Evolutionary conservation across 2,797 vertebrate species (phyloP).

Genomic region (Enteromius paludinosus): DNA sequence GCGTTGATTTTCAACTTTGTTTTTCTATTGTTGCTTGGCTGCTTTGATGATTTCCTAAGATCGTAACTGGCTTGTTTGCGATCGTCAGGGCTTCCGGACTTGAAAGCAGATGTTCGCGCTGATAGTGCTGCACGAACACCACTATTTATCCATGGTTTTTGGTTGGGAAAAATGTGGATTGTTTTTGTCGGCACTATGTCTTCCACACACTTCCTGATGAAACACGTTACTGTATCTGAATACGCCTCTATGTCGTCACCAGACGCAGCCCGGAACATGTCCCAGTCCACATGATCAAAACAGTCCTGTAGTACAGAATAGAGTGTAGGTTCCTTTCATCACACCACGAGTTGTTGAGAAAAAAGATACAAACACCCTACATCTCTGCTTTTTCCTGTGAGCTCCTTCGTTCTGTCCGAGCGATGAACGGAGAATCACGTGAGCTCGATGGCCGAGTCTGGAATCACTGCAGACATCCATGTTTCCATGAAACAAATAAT

Average conservation of each 20-base stretch:
- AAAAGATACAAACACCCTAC: too few relatives aligned
- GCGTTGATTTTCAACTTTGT: not conserved
- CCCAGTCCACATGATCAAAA: slow-evolving; percentile 39
- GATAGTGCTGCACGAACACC: too few relatives aligned
- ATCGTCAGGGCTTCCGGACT: not conserved
- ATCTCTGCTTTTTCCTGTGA: too few relatives aligned
- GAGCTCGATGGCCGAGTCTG: too few relatives aligned
- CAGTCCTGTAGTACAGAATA: slow-evolving; percentile 19
- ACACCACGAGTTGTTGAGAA: too few relatives aligned
- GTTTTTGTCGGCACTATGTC: not conserved
- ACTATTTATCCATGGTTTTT: too few relatives aligned
- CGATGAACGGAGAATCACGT: not conserved
- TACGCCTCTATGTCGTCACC: slow-evolving; percentile 1
- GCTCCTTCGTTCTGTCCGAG: too few relatives aligned
- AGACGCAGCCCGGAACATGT: not conserved
- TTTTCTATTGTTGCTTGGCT: not conserved
- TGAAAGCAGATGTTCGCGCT: not conserved
- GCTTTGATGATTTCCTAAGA: not conserved
- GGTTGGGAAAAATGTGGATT: too few relatives aligned
- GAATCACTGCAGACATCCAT: too few relatives aligned
- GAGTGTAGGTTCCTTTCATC: too few relatives aligned
- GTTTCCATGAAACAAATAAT: too few relatives aligned
- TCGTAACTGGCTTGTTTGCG: not conserved
- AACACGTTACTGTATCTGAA: not conserved
- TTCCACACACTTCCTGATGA: not conserved